Conservation (phyloP, 2,888 invertebrate species). For the Acrocyrtus sp. region DNA sequence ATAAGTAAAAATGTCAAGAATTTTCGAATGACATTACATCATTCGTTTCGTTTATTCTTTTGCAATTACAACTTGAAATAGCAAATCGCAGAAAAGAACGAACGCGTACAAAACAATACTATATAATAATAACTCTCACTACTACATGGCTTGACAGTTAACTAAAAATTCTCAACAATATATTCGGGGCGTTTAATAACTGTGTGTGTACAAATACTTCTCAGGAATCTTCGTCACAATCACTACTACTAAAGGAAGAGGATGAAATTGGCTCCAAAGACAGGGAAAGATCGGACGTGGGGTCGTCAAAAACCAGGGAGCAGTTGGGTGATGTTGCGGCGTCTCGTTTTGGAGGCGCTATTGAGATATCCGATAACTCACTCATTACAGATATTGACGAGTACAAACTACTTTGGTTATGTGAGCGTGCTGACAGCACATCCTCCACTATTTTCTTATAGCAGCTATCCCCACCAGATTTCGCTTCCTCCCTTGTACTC, state of each 20-base stretch:
- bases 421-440: neutral
- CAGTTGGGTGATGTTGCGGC: neutral
- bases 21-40: no score
- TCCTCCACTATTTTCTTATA: no score
- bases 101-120: neutral
- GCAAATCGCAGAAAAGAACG: neutral
- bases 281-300: constrained; percentile 19
- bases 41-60: neutral
- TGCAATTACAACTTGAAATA: neutral
- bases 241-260: constrained; percentile 35
- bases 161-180: no score
- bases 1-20: neutral
- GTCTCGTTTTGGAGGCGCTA: neutral
- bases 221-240: neutral
- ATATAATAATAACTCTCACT: neutral
- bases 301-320: neutral
- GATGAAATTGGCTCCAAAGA: constrained; percentile 36
- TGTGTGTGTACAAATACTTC: no score
- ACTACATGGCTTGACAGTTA: no score
- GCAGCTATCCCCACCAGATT: no score
- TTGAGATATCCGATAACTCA: neutral
- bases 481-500: neutral
- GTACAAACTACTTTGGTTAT: neutral
- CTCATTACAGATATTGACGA: neutral
- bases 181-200: no score